Evolutionary conservation across 2,113 vertebrate species (phyloP), one percentile per base, ranked within the genome.

Genomic region (Centropus unirufus): DNA sequence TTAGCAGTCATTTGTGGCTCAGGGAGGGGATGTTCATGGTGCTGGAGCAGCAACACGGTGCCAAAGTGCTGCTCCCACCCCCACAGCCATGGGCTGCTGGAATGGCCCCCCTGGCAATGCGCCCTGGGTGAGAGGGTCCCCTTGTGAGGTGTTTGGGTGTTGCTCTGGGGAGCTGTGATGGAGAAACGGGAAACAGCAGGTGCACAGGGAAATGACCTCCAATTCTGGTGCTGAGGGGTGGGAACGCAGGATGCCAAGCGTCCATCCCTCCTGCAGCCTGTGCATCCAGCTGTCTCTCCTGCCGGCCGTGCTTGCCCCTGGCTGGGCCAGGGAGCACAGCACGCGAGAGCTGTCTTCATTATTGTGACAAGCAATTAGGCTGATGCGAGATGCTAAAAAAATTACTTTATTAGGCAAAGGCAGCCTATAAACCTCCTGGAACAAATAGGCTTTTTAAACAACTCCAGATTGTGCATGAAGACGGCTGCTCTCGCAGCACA

Each of bases 331-430:
- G 72, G 85, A 95, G 95, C 47, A 42, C 87, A 52, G 64, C 91
- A 30, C 8, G 2, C 0, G 2, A 93, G 91, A 96, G 92, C 90
- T 82, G 84, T 79, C 89, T 95, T 78, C 2, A 8, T 95, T 97
- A 86, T 59, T 95, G 85, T 97, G 97, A 97, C 97, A 97, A 97
- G 96, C 87, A 97, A 98, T 98, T 97, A 98, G 90, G 83, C 82
- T 80, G 95, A 97, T 49, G 96, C 24, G 92, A 97, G 95, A 96
- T 58, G 89, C 94, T 97, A 92, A 96, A 95, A 96, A 97, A 95
- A 96, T 96, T 82, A 91, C 96, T 97, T 98, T 98, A 97, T 97
- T 97, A 95, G 97, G 96, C 94, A 95, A 97, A 97, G 95, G 87
- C 67, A 42, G 95, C 93, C 87, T 86, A 27, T 96, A 97, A 98